Percentiles rank a stretch among this genome's conserved stretches.
phyloP scores from a whole-genome alignment of 2,113 vertebrate species.

The Neoarius graeffei region DNA sequence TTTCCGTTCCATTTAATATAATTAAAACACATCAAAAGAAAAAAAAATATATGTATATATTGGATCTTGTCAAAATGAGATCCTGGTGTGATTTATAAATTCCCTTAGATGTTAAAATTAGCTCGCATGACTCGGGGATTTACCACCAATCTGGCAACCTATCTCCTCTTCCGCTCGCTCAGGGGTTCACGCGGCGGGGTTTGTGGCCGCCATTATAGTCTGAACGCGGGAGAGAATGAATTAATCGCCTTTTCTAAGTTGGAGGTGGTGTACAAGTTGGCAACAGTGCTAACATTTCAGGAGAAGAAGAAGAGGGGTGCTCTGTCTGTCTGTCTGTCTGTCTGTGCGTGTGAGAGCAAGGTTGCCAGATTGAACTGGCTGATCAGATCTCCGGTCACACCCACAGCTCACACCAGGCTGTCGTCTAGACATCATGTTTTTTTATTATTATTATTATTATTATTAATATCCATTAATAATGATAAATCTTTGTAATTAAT shows the following conservation, averaged over 20 bases:
- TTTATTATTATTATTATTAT: background rate
- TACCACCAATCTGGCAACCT: background rate
- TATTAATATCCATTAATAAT: background rate
- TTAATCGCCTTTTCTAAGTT: background rate
- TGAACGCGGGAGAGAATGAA: background rate
- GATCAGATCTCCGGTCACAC: background rate
- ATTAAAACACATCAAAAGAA: too few species aligned
- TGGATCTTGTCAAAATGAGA: background rate
- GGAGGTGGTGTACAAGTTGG: background rate
- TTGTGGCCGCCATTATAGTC: background rate
- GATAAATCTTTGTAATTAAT: too few species aligned
- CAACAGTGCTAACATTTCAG: too few species aligned
- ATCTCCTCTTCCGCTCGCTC: slow-evolving; percentile 66
- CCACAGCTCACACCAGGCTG: background rate
- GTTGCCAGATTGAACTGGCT: background rate
- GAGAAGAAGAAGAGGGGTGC: background rate
- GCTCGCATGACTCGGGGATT: background rate
- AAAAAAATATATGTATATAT: too few species aligned
- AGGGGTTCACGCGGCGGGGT: slow-evolving; percentile 60
- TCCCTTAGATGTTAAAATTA: background rate
- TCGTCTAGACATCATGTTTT: too few species aligned
- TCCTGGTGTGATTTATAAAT: background rate
- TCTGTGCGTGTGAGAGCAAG: background rate
- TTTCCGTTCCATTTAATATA: too few species aligned
- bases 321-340: background rate